Evolutionary conservation across 2,888 invertebrate species (phyloP), one percentile per base, ranked within the genome.

Genomic region (Pseudanteris insignis): DNA sequence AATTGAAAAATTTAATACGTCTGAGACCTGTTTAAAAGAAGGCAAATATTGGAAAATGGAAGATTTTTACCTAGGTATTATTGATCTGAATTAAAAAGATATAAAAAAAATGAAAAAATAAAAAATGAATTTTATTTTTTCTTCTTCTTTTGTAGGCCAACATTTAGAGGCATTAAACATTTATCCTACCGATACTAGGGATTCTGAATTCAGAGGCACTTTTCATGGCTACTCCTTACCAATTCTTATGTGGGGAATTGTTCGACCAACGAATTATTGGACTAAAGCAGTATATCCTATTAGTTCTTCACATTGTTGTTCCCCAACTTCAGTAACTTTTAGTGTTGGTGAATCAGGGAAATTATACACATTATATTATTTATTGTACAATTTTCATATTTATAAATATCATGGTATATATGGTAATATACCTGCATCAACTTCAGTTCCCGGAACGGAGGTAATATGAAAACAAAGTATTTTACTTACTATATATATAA

Each of bases 41-140:
- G 82, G 81, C 30, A 81, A 81, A 50, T 84, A 82, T 69, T 82
- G 83, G 81, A 85, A 85, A 63, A 83, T 83, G 67, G 85, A 85
- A 73, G 86, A 85, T 74, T 85, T 81, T 73, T 83, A 84, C 74
- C 80, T 86, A 55, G 85, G 85, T 83, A 34, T n/a, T 2, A 26
- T n/a, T n/a, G n/a, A n/a, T n/a, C n/a, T n/a, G n/a, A n/a, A n/a
- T n/a, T n/a, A 18, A 18, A 18, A 18, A 4, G 18, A 18, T 18
- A 18, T 6, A 18, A 18, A 18, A 18, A 18, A 18, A 4, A 18
- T 18, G 6, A 18, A 18, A 18, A 18, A 18, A 18, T 18, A 18
- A 18, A n/a, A n/a, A n/a, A n/a, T n/a, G 7, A n/a, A 26, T 26
- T 8, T 26, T 5, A n/a, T 6, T 8, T 6, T n/a, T 26, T 26